Base-by-base conservation (phyloP, 1,140 invertebrate species). In the Agrilus planipennis region DNA sequence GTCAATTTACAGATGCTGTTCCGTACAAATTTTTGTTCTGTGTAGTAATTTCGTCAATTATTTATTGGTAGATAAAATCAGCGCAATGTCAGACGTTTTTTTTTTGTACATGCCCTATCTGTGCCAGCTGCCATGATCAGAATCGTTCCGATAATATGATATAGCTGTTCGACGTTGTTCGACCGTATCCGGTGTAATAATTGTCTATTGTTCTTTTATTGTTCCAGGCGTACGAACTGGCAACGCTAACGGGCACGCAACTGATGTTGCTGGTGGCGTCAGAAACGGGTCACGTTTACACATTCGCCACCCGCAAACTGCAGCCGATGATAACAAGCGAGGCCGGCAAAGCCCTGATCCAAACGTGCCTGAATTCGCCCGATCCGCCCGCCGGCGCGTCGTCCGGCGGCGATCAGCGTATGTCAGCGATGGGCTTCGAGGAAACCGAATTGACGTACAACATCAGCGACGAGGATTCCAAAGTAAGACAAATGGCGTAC, bases 291-390 rank as follows among this genome's bases (percentile, higher is more conserved):
- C 96, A 99, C 70, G 95, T 99, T 50, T 99, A 99, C 69, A 99
- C 96, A 34, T 99, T 98, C 71, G 95, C 96, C 21, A 99, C 96
- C 32, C 74, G 91, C 39, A 99, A 99, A 67, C 72, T 99, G 28
- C 93, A 99, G 65, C 96, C 95, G 34, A 99, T 99, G 93, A 99
- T 99, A 61, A 96, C 91, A 11, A 95, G 90, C 52, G 95, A 99
- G 58, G 90, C 91, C 40, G 96, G 95, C 32, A 99, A 99, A 67
- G 84, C 90, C 31, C 73, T 99, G 32, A 99, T 99, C 56, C 94
- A 99, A 68, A 96, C 92, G 38, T 99, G 96, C 67, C 75, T 99
- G 18, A 98, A 97, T 67, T 93, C 91, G 30, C 94, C 95, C 19
- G 93, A 98, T 64, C 88, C 89, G 34, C 84, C 85, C 34, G 84